Conservation (phyloP, 2,113 vertebrate genomes). For the Tonatia bakeri region DNA sequence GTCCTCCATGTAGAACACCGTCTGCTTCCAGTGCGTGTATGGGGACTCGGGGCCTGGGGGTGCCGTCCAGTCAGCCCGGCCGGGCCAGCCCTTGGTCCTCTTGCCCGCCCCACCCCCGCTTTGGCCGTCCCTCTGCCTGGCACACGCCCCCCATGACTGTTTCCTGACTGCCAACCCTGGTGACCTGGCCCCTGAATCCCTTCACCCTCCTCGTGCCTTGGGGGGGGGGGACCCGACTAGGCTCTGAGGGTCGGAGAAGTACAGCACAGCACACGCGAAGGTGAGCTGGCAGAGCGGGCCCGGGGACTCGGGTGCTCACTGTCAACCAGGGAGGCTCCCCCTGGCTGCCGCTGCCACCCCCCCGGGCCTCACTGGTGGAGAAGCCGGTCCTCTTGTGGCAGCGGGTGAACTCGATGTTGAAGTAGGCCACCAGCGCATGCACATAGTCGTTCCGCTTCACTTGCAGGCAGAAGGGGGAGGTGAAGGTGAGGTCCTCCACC, state of each 20-base stretch:
- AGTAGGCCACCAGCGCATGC: slow-evolving; percentile 93
- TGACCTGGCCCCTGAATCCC: background rate
- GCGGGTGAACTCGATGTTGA: slow-evolving; percentile 96
- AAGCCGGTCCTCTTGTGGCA: slow-evolving; percentile 96
- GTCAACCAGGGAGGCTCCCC: background rate
- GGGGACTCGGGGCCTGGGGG: slow-evolving; percentile 91
- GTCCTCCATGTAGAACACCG: slow-evolving; percentile 94
- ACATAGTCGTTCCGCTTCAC: slow-evolving; percentile 94
- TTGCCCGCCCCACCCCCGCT: rapidly evolving
- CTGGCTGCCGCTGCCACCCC: too few relatives aligned
- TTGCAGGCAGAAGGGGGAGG: slow-evolving; percentile 94
- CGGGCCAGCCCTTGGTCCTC: background rate
- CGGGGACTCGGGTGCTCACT: rapidly evolving
- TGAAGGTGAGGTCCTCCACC: slow-evolving; percentile 92
- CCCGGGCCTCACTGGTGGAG: slow-evolving; percentile 87
- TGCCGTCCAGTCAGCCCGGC: rapidly evolving
- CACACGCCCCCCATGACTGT: rapidly evolving
- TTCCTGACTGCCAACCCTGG: rapidly evolving
- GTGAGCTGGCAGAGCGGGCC: rapidly evolving
- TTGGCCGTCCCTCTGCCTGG: background rate
- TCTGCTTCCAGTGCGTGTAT: slow-evolving; percentile 97
- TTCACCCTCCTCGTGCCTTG: background rate
- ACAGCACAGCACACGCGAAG: rapidly evolving
- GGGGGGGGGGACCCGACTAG: too few relatives aligned
- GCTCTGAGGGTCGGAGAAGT: rapidly evolving